A percentile compares a stretch with the other conserved stretches of the same genome.
Conservation (phyloP, 2,888 invertebrate genomes). For the Melinaea marsaeus region DNA sequence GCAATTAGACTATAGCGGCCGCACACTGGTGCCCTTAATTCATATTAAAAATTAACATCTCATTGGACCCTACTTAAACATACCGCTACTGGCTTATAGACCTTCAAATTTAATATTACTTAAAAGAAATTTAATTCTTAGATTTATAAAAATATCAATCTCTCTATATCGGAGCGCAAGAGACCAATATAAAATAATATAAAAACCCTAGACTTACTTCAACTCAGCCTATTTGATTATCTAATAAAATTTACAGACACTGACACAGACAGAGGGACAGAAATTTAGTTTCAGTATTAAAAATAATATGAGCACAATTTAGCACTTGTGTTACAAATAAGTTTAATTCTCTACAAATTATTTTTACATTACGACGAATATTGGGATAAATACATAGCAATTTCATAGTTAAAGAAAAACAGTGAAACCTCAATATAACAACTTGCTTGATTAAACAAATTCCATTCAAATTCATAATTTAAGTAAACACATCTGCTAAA, state of each 20-base stretch:
- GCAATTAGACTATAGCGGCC: constrained; percentile 48
- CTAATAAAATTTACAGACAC: background rate
- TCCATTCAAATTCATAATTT: too few relatives aligned
- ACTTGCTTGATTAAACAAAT: too few relatives aligned
- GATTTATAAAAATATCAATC: constrained; percentile 60
- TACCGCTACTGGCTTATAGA: constrained; percentile 60
- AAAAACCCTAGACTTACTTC: constrained; percentile 7
- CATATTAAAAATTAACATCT: constrained; percentile 55
- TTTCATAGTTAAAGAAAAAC: too few relatives aligned
- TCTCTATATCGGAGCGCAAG: constrained; percentile 59
- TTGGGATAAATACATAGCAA: too few relatives aligned
- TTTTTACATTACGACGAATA: background rate
- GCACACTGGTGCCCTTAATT: constrained; percentile 60
- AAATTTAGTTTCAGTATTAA: background rate
- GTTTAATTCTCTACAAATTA: background rate
- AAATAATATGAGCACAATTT: background rate
- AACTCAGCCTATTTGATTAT: constrained; percentile 6
- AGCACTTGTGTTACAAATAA: background rate
- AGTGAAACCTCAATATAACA: too few relatives aligned
- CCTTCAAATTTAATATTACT: constrained; percentile 54
- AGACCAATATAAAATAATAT: constrained; percentile 32
- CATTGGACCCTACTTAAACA: constrained; percentile 60
- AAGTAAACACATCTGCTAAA: too few relatives aligned
- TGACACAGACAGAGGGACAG: background rate
- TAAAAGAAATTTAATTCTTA: constrained; percentile 66